Evolutionary conservation across 2,888 invertebrate species (phyloP).

Genomic region (Andrena fulva): DNA sequence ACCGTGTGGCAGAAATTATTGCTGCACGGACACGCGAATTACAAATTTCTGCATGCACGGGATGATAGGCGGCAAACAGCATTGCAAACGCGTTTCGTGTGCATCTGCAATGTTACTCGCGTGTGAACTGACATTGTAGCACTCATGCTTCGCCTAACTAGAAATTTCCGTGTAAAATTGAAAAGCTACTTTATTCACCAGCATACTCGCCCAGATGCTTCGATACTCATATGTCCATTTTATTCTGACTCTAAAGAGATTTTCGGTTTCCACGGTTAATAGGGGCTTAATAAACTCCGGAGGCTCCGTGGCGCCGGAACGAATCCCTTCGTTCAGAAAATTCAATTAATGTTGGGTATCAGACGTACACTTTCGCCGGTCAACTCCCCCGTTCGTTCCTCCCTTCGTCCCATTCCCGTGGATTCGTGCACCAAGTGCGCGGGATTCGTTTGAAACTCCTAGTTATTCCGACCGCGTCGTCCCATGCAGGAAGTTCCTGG

Average conservation of each 20-base stretch:
- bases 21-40: constrained; percentile 19
- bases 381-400: constrained; percentile 30
- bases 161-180: constrained; percentile 1
- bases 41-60: constrained; percentile 14
- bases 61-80: constrained; percentile 27
- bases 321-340: constrained; percentile 60
- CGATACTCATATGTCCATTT: not conserved
- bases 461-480: constrained; percentile 63
- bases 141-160: not conserved
- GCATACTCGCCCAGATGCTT: not conserved
- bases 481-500: constrained; percentile 50
- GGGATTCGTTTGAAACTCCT: constrained; percentile 59
- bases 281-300: not conserved
- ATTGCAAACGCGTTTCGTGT: constrained; percentile 22
- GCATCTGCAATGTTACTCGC: constrained; percentile 8
- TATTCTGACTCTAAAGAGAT: not conserved
- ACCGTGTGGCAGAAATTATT: constrained; percentile 10
- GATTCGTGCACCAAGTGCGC: constrained; percentile 30
- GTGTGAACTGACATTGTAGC: constrained; percentile 10
- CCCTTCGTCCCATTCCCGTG: constrained; percentile 4
- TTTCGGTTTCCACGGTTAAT: not conserved
- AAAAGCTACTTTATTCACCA: not conserved
- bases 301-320: not conserved
- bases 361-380: constrained; percentile 49
- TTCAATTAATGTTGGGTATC: constrained; percentile 50